These are phyloP conservation scores for Aspiorhynchus laticeps DNA, from an alignment of 2,113 vertebrate species.

Conservation along the genomic window DNA sequence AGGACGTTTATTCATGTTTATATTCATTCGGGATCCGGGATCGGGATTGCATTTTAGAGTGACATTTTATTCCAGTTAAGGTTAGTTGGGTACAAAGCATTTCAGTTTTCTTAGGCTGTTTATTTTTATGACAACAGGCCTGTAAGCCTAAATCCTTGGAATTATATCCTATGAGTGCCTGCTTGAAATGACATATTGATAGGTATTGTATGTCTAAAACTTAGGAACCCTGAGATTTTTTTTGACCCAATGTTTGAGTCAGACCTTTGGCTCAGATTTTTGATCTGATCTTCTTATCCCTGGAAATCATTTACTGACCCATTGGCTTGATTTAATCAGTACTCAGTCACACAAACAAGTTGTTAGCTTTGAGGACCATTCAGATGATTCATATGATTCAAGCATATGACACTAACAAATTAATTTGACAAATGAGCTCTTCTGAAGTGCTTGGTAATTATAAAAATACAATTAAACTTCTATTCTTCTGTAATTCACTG, in stretches of 20 bases:
- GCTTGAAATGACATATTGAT: not conserved
- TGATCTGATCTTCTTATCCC: not conserved
- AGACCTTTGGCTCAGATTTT: not conserved
- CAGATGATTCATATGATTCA: too few species aligned
- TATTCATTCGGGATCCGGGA: not conserved
- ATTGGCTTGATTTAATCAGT: conserved; percentile 27
- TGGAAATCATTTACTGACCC: not conserved
- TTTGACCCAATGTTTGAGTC: not conserved
- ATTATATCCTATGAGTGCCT: not conserved
- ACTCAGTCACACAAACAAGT: not conserved
- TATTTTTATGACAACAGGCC: not conserved
- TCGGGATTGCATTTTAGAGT: not conserved
- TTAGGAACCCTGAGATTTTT: not conserved
- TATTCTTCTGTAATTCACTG: not conserved
- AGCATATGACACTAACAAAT: not conserved
- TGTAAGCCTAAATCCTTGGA: not conserved
- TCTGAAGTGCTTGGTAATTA: not conserved
- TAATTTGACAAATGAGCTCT: not conserved
- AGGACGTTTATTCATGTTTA: not conserved
- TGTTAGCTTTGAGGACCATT: not conserved
- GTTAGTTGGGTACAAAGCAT: not conserved
- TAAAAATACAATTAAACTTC: not conserved
- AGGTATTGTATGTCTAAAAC: too few species aligned
- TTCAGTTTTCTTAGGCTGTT: not conserved
- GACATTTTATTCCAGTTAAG: not conserved